Evolutionary conservation across 2,113 vertebrate species (phyloP), one percentile per base, ranked within the genome.

Genomic region (Tylochromis polylepis): DNA sequence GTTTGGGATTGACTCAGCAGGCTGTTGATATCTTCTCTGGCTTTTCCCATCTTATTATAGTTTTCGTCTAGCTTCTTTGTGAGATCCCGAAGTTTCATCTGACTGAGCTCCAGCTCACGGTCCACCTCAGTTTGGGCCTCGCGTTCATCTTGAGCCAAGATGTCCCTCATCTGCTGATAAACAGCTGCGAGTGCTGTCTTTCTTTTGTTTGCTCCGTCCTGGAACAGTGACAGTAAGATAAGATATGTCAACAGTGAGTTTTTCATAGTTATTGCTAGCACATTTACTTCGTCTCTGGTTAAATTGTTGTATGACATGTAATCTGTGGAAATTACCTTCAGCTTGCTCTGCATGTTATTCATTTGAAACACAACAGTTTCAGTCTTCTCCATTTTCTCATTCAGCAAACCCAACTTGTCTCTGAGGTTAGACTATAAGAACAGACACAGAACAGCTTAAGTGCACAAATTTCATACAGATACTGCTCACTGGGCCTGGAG

Each of bases 21-120:
- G 31, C 65, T 89, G 87, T 96, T 95, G 70, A 97, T 85, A 53
- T 96, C 81, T 6, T 93, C 95, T 88, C 85, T 96, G 81, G 95
- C 80, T 4, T 51, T 84, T 29, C 93, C 94, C 86, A 98, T 95
- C 92, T 95, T 96, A 0, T 82, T 94, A 11, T 93, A 92, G 89
- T 98, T 98, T 85, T 93, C 95, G 43, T 72, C 85, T 1, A 98
- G 94, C 82, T 95, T 77, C 60, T 93, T 91, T 0, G 93, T 38
- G 53, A 97, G 59, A 29, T 36, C 90, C 53, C 87, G 93, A 1
- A 96, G 94, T 77, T 96, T 97, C 67, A 5, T 85, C 51, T 9
- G 93, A 79, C 97, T 94, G 31, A 89, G 95, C 81, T 96, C 96
- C 77, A 97, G 96, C 88, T 98, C 97, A 3, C 94, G 95, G 57